A percentile compares a stretch with the other conserved stretches of the same genome.
Evolutionary conservation across 2,888 invertebrate species (phyloP).

Genomic region (Aleiodes leptofemur): DNA sequence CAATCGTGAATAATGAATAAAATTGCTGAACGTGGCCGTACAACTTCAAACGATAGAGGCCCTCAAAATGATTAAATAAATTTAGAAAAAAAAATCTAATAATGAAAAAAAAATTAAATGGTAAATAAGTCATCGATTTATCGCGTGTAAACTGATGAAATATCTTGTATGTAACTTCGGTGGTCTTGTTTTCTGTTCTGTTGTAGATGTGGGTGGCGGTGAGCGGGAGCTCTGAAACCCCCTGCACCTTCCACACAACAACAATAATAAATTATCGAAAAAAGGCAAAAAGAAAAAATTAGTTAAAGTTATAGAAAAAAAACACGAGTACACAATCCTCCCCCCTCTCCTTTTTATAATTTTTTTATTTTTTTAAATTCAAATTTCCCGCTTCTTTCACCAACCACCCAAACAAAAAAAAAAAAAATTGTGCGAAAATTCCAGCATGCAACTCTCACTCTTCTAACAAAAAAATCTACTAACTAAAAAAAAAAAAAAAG

Average conservation of each 20-base stretch:
- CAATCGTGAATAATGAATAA: constrained; percentile 30
- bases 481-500: constrained; percentile 36
- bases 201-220: constrained; percentile 76
- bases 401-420: constrained; percentile 25
- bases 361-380: neutral
- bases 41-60: neutral
- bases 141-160: constrained; percentile 71
- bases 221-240: constrained; percentile 75
- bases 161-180: constrained; percentile 75
- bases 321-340: constrained; percentile 36
- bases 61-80: neutral
- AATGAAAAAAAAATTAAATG: constrained; percentile 12
- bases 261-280: constrained; percentile 54
- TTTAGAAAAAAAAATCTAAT: constrained; percentile 12
- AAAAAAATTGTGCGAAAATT: constrained; percentile 24
- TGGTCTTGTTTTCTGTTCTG: constrained; percentile 75
- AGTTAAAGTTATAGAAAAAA: constrained; percentile 11
- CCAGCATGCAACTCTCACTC: constrained; percentile 44
- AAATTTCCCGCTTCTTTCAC: constrained; percentile 37
- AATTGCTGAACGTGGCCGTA: constrained; percentile 2
- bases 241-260: constrained; percentile 67
- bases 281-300: constrained; percentile 37
- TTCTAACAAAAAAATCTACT: constrained; percentile 44
- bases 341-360: constrained; percentile 36
- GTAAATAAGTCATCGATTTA: constrained; percentile 69